Base-by-base conservation (phyloP, 2,113 vertebrate species). In the Brienomyrus brachyistius region DNA sequence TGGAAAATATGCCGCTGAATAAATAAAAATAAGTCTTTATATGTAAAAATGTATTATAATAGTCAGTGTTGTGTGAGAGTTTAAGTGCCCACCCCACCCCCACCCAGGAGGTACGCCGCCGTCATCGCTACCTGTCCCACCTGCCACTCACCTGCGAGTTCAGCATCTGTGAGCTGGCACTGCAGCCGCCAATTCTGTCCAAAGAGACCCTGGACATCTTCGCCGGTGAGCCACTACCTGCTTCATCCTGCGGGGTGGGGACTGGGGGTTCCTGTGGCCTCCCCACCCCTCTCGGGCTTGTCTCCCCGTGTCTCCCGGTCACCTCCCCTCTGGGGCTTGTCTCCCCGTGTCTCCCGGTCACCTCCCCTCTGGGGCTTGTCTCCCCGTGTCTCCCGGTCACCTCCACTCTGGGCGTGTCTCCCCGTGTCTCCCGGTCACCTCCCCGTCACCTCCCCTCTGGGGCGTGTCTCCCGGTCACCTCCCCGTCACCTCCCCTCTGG, bases 81-180 rank as follows among this genome's bases (percentile, higher is more conserved):
- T 40, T n/a, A 40, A 35, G 66, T 31, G 1, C n/a, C 45, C 4
- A 15, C 89, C 3, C 52, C 47, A 7, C 43, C 90, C 91, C 87
- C 5, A 90, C 91, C 85, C 90, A 99, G 98, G 98, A 99, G 56
- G 96, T 99, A 90, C 97, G 98, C 17, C 97, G 98, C 83, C 95
- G 98, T 4, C 97, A 99, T 92, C 97, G 98, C 56, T 99, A 99
- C 86, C 96, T 99, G 80, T 97, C 97, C 91, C 98, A 99, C 91
- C 94, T 99, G 94, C 98, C 98, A 0, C 98, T 99, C 91, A 99
- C 98, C 11, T 99, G 98, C n/a, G 98, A 99, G 94, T 99, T 98
- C 95, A 98, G 98, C 93, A 98, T 99, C 92, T 99, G 98, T 93
- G 98, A 99, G 92, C 93, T 99, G 83, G 96, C 97, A 88, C 95